These are phyloP conservation scores for Thamnaconus septentrionalis DNA, from an alignment of 2,113 vertebrate genomes.

Conservation along the genomic window DNA sequence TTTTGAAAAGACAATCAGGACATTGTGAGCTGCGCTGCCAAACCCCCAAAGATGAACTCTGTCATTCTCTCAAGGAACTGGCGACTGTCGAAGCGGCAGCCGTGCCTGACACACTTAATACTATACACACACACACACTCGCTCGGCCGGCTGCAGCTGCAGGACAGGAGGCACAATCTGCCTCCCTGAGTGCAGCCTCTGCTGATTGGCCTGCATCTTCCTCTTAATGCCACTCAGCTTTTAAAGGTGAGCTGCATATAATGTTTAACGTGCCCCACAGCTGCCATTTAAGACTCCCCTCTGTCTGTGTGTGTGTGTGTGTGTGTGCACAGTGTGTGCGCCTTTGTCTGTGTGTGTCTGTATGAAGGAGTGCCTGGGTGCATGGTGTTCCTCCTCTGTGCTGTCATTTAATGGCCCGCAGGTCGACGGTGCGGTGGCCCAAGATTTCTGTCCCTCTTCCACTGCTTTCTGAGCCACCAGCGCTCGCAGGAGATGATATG, in stretches of 20 bases:
- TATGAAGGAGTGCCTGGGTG: constrained; percentile 15
- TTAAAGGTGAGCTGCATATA: constrained; percentile 2
- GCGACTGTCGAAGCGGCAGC: no score
- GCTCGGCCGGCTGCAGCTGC: no score
- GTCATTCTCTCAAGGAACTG: no score
- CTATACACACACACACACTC: no score
- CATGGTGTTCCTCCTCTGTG: neutral
- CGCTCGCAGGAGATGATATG: constrained; percentile 28
- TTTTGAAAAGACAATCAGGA: no score
- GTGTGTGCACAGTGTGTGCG: constrained; percentile 2
- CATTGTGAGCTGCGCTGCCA: no score
- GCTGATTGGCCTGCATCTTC: neutral
- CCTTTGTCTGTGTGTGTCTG: constrained; percentile 13
- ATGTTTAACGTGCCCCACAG: constrained; percentile 18
- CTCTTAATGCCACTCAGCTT: neutral
- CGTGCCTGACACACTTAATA: no score
- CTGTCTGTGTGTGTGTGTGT: constrained; percentile 4
- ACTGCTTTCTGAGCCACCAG: constrained; percentile 51
- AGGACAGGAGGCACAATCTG: neutral
- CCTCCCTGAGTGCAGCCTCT: neutral
- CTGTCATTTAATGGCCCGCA: constrained; percentile 34
- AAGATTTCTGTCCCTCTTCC: constrained; percentile 55
- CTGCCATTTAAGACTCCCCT: constrained; percentile 12
- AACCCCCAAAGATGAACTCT: no score
- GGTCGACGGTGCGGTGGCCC: constrained; percentile 33